Base-by-base conservation (phyloP, 1,140 invertebrate genomes). In the Triops cancriformis region DNA sequence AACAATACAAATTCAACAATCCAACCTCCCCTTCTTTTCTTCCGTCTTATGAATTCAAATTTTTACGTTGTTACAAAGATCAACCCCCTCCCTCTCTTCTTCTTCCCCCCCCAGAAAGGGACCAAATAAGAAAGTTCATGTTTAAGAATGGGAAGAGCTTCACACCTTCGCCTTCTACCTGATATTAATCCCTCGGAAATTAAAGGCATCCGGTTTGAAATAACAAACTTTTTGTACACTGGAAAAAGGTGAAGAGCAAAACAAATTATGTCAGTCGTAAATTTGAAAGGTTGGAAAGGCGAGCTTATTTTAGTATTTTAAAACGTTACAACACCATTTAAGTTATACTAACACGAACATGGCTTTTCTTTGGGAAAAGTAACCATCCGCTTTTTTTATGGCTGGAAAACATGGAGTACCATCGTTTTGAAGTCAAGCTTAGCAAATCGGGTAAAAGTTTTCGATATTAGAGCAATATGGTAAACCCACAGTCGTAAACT, bases 181-280 rank as follows among this genome's bases (percentile, higher is more conserved):
- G 51, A 64, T 64, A 64, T 23, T 64, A 64, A 64, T 64, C 51
- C 51, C 51, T 64, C 18, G 23, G 23, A 64, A 64, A 64, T 64
- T 64, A 64, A 64, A 37, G 18, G 51, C 51, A 64, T 64, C 51
- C 51, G 51, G 51, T 64, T 64, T 64, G 51, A 64, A 64, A 64
- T 6, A n/a, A 64, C n/a, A 18, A 11, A 11, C 10, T 64, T 64
- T 64, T 1, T 23, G 18, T 9, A 6, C 18, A 6, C 10, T 23
- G 10, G 14, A 64, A 64, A 64, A 64, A 64, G 23, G 51, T 64
- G 51, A 64, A 64, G 51, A 64, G 51, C 51, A 64, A n/a, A 64
- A 23, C 51, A 3, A 64, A 64, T 64, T 64, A 23, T 23, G 51
- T 64, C 51, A 64, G 51, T n/a, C 51, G 18, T 64, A 18, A n/a